Evolutionary conservation across 2,113 vertebrate genomes (phyloP).

Genomic region (Silurus glanis): DNA sequence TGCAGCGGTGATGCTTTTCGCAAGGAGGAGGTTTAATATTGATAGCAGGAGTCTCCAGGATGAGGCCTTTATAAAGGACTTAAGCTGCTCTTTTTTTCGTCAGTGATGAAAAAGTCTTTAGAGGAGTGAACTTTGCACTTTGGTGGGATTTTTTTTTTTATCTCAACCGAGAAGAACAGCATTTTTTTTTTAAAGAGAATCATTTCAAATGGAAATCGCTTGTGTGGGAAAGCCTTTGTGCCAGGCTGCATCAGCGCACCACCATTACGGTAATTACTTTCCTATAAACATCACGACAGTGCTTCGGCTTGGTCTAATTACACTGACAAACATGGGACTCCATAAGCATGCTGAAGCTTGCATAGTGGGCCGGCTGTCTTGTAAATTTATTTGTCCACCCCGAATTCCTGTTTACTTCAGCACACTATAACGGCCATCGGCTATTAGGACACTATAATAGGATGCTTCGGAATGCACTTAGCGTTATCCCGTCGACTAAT

Average conservation of each 20-base stretch:
- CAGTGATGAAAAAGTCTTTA: background rate
- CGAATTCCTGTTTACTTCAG: background rate
- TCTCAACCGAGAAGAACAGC: background rate
- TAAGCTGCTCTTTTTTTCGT: background rate
- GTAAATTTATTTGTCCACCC: background rate
- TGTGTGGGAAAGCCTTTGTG: background rate
- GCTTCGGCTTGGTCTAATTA: background rate
- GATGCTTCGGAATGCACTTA: slow-evolving; percentile 20
- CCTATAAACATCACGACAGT: background rate
- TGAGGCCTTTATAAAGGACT: background rate
- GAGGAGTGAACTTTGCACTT: background rate
- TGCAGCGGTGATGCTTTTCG: background rate
- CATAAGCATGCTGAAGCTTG: background rate
- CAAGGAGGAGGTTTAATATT: background rate
- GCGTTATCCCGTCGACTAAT: background rate
- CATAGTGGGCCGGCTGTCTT: background rate
- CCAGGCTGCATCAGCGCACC: background rate
- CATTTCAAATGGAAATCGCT: background rate
- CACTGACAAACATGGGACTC: background rate
- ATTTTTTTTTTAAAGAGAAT: background rate
- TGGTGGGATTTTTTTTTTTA: no score
- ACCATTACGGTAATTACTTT: background rate
- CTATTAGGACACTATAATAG: background rate
- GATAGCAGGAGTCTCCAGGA: background rate
- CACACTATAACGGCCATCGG: background rate